These are phyloP conservation scores for Liodrosophila aerea DNA, from an alignment of 2,888 invertebrate genomes.

Conservation along the genomic window DNA sequence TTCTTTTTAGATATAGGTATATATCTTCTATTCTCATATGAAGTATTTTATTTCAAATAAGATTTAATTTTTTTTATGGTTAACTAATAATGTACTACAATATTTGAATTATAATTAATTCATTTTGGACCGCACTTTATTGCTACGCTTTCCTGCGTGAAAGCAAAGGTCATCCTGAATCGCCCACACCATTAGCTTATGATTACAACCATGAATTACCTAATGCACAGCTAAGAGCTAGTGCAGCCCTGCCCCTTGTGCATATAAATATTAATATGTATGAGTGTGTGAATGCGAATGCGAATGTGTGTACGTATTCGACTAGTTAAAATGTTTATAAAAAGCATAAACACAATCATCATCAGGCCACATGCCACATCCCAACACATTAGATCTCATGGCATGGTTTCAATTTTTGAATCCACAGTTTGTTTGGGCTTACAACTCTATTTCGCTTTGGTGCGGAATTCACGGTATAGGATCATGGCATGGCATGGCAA, in stretches of 20 bases:
- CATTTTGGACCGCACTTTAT: too few relatives aligned
- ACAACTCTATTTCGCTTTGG: slow-evolving; percentile 53
- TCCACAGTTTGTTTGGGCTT: slow-evolving; percentile 13
- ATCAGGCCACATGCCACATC: slow-evolving; percentile 36
- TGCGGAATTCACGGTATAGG: slow-evolving; percentile 68
- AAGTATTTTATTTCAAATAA: too few relatives aligned
- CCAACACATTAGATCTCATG: slow-evolving; percentile 35
- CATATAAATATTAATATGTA: slow-evolving; percentile 25
- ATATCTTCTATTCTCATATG: too few relatives aligned
- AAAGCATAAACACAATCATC: slow-evolving; percentile 43
- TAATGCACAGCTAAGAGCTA: slow-evolving; percentile 41
- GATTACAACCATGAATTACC: slow-evolving; percentile 39
- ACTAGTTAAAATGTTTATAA: slow-evolving; percentile 23
- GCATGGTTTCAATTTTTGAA: slow-evolving; percentile 54
- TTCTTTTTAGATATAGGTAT: slow-evolving; percentile 33
- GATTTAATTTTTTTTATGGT: too few relatives aligned
- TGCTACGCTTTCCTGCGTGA: slow-evolving; percentile 10
- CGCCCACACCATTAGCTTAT: slow-evolving; percentile 45
- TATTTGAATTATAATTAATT: too few relatives aligned
- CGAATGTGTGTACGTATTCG: slow-evolving; percentile 11
- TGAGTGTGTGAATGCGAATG: slow-evolving; percentile 8
- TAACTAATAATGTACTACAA: too few relatives aligned
- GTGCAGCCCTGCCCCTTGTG: slow-evolving; percentile 29
- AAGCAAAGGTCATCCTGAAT: slow-evolving; percentile 18
- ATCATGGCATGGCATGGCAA: slow-evolving; percentile 56